Evolutionary conservation across 2,797 vertebrate genomes (phyloP).

Genomic region (Catamblyrhynchus diadema): DNA sequence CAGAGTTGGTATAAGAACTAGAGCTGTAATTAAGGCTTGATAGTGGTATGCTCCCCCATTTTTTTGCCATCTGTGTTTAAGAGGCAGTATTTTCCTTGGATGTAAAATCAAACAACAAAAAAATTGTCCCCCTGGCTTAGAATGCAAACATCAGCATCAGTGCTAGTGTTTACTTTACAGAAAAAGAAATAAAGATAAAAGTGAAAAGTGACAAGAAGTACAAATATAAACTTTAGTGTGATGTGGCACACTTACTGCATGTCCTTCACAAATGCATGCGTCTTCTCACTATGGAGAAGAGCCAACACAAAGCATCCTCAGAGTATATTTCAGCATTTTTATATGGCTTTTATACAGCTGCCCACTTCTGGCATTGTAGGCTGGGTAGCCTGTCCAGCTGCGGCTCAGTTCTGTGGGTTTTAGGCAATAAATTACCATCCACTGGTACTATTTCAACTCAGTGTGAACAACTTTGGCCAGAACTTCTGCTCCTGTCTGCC

Average conservation of each 20-base stretch:
- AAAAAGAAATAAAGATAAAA: background rate
- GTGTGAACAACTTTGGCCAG: background rate
- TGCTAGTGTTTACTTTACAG: background rate
- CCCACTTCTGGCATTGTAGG: background rate
- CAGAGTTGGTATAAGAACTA: background rate
- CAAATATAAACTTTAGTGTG: background rate
- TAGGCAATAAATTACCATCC: background rate
- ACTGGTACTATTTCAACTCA: conserved; percentile 1
- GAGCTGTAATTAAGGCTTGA: background rate
- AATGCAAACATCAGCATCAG: background rate
- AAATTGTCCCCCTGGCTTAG: background rate
- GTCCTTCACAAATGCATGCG: background rate
- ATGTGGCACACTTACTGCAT: background rate
- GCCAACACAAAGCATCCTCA: background rate
- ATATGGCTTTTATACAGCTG: background rate
- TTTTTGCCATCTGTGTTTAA: background rate
- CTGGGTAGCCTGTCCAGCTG: background rate
- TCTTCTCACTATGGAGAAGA: background rate
- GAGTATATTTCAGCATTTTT: background rate
- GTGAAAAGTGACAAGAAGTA: background rate
- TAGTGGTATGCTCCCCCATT: background rate
- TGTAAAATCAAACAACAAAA: background rate
- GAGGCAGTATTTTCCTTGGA: background rate
- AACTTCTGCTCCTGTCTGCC: background rate
- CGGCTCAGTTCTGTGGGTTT: background rate